Conservation (phyloP, 2,888 invertebrate genomes). For the Hecatera dysodea region DNA sequence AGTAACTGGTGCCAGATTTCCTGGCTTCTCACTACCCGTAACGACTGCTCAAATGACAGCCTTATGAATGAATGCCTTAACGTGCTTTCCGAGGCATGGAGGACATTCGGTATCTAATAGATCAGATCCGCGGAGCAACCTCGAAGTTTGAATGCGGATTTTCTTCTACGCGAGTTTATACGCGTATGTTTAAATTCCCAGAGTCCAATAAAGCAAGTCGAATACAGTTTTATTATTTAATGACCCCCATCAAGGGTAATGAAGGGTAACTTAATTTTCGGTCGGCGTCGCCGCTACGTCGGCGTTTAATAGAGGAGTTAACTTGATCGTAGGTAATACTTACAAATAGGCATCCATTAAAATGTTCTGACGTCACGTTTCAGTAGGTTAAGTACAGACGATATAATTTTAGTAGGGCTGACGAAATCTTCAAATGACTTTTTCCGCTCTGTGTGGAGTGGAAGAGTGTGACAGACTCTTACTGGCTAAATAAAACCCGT, state of each 20-base stretch:
- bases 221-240: constrained; percentile 78
- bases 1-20: too few species aligned
- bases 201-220: constrained; percentile 67
- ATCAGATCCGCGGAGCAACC: too few species aligned
- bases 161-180: not conserved
- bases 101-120: too few species aligned
- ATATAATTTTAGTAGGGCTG: constrained; percentile 20
- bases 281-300: constrained; percentile 41
- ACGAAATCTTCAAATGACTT: too few species aligned
- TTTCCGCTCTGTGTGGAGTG: too few species aligned
- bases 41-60: too few species aligned
- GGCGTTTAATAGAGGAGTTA: constrained; percentile 52
- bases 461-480: too few species aligned
- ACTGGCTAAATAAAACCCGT: too few species aligned
- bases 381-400: not conserved
- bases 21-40: too few species aligned
- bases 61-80: too few species aligned
- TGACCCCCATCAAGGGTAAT: constrained; percentile 78
- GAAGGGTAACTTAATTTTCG: constrained; percentile 76
- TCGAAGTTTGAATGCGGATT: too few species aligned
- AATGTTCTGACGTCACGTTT: constrained; percentile 41
- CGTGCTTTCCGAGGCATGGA: too few species aligned
- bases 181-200: constrained; percentile 66
- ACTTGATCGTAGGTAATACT: constrained; percentile 52
- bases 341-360: constrained; percentile 47